These are phyloP conservation scores for Ceriagrion tenellum DNA, from an alignment of 2,888 invertebrate genomes.

Conservation along the genomic window DNA sequence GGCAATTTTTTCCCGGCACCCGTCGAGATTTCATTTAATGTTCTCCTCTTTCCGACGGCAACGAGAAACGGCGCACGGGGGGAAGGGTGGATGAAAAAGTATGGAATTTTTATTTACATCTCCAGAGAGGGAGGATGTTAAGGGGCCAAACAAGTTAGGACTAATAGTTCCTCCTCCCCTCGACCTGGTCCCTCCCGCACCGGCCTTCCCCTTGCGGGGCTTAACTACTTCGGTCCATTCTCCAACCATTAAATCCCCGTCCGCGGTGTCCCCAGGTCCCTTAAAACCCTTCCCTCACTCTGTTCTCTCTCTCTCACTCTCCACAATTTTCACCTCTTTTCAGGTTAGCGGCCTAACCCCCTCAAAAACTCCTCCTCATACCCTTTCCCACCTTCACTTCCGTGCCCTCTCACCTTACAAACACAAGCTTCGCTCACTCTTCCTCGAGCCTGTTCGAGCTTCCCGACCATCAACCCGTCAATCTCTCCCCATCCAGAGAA, in stretches of 20 bases:
- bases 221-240: constrained; percentile 61
- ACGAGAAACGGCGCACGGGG: neutral
- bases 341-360: neutral
- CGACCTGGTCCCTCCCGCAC: neutral
- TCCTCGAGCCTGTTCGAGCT: neutral
- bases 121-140: constrained; percentile 49
- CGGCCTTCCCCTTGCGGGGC: neutral
- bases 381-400: neutral
- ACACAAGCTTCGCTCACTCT: neutral
- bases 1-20: constrained; percentile 12
- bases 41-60: neutral
- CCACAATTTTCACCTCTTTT: constrained; percentile 25
- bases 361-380: neutral
- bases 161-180: constrained; percentile 42
- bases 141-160: constrained; percentile 57
- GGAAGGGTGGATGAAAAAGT: neutral
- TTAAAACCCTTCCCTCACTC: neutral
- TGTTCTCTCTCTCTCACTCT: neutral
- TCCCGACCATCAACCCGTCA: neutral
- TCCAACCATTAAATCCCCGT: constrained; percentile 51
- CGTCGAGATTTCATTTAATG: constrained; percentile 53
- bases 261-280: constrained; percentile 22
- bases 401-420: neutral
- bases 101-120: constrained; percentile 46
- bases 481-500: neutral